Percentiles rank a stretch among this genome's conserved stretches.
phyloP scores from a whole-genome alignment of 2,888 invertebrate genomes.

The Chelonus formosanus region DNA sequence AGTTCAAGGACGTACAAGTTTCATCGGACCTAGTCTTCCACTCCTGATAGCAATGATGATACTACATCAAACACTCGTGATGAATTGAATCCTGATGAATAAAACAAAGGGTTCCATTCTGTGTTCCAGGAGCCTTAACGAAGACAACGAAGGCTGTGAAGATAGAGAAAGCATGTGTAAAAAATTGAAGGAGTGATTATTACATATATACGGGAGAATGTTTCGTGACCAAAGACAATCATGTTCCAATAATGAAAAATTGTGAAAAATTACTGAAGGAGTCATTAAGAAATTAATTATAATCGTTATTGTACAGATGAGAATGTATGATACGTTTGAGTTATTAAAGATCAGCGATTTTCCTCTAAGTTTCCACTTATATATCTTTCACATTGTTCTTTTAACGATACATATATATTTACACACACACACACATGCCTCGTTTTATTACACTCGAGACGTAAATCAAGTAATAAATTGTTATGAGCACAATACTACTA shows the following conservation, averaged over 20 bases:
- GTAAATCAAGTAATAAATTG: too few species aligned
- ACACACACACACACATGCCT: too few species aligned
- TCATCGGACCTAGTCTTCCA: conserved; percentile 46
- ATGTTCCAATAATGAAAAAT: conserved; percentile 37
- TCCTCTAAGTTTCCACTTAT: too few species aligned
- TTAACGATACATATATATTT: too few species aligned
- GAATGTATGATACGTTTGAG: conserved; percentile 23
- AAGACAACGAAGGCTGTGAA: conserved; percentile 21
- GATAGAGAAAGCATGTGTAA: conserved; percentile 14
- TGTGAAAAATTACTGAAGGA: conserved; percentile 21
- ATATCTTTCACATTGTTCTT: too few species aligned
- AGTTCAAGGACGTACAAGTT: conserved; percentile 57
- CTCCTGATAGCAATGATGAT: conserved; percentile 46
- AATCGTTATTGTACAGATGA: conserved; percentile 30
- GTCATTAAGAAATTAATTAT: conserved; percentile 7
- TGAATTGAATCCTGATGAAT: conserved; percentile 43
- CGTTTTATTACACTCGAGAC: too few species aligned
- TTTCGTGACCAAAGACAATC: conserved; percentile 55
- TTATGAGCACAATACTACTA: too few species aligned
- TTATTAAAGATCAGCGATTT: conserved; percentile 6
- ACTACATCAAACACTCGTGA: conserved; percentile 46
- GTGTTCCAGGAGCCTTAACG: conserved; percentile 5
- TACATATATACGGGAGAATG: conserved; percentile 21
- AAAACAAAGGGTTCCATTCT: conserved; percentile 29
- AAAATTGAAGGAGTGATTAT: conserved; percentile 2